Base-by-base conservation (phyloP, 64 coral and sea anemone species). In the Acropora yongei region DNA sequence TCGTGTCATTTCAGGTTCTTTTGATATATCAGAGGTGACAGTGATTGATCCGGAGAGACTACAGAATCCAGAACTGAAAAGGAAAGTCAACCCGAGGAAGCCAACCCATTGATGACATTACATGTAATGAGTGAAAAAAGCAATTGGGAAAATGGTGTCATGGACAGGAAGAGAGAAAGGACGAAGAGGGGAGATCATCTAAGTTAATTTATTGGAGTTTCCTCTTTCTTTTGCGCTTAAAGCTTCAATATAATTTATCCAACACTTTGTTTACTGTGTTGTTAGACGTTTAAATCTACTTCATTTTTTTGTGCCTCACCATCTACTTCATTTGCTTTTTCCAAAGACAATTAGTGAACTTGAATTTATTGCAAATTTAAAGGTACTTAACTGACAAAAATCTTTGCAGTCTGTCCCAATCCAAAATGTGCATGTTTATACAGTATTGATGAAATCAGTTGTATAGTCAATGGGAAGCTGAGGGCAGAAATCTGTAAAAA, bases 401-500 rank as follows among this genome's bases (percentile, higher is more conserved):
- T 69, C n/a, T 69, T 69, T 69, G 67, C 67, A 13, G 67, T 69
- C n/a, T 69, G 67, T 20, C 67, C 67, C 67, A 69, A 69, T 20
- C 67, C 67, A 14, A 69, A 69, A 12, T 69, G 67, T 20, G 12
- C 67, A 20, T 69, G 67, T 69, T 20, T 69, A 14, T 69, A 69
- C 11, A 14, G n/a, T 14, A 69, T 69, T 14, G n/a, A 69, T 69
- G 67, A 69, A 18, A 69, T 69, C n/a, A 69, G 67, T 69, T 69
- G 13, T 69, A 20, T 13, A 14, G n/a, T 14, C 8, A 20, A 69
- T 69, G 67, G 2, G 67, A 53, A 53, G 50, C 50, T 6, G 9
- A 53, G 50, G 1, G 50, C 50, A 53, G 50, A 53, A 53, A 53
- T 53, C 50, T 53, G 50, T 53, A 53, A 53, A 53, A 53, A 1